Evolutionary conservation across 2,113 vertebrate species (phyloP).

Genomic region (Prietella phreatophila): DNA sequence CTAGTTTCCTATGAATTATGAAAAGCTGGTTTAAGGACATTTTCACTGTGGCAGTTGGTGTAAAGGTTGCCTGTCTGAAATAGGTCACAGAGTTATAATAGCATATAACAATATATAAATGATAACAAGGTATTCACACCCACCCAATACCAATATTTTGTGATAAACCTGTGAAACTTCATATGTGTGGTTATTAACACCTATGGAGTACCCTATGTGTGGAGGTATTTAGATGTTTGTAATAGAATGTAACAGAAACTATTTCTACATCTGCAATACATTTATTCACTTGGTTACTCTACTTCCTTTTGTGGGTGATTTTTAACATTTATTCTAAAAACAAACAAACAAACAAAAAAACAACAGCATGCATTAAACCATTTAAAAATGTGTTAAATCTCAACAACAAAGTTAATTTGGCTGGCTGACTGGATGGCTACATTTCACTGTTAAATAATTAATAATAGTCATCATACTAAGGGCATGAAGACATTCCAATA

Average conservation of each 20-base stretch:
- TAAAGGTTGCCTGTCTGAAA: conserved; percentile 64
- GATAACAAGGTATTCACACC: conserved; percentile 49
- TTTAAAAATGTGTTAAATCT: background rate
- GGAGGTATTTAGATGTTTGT: background rate
- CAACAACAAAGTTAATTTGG: background rate
- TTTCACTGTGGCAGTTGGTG: conserved; percentile 57
- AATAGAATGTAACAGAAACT: background rate
- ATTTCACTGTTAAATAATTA: background rate
- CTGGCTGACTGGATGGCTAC: background rate
- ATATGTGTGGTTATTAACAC: background rate
- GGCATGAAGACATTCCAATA: background rate
- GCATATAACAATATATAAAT: conserved; percentile 50
- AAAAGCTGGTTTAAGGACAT: conserved; percentile 61
- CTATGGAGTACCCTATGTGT: background rate
- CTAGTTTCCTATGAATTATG: conserved; percentile 66
- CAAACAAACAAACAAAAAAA: no score
- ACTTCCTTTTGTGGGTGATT: background rate
- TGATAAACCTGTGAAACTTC: background rate
- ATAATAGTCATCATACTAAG: background rate
- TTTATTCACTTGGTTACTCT: no score
- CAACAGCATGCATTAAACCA: background rate
- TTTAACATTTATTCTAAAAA: background rate
- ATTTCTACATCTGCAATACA: no score
- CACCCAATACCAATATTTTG: background rate
- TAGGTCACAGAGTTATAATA: conserved; percentile 68